phyloP scores from a whole-genome alignment of 2,797 vertebrate species.

The Nyctalus aviator region DNA sequence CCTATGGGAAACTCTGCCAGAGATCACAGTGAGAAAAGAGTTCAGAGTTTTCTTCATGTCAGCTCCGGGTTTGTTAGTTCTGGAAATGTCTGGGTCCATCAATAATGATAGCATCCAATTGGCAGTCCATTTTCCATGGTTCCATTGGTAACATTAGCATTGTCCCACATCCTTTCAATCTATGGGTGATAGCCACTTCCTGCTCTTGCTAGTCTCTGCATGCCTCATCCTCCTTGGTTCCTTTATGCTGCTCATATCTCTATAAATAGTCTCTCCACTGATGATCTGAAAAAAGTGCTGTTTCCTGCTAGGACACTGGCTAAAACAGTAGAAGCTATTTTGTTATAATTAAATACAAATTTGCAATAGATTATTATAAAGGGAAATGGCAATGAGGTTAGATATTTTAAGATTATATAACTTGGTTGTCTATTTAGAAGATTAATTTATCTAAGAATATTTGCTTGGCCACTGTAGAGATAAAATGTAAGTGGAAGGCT shows the following conservation, averaged over 20 bases:
- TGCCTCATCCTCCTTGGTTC: background rate
- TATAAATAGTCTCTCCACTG: background rate
- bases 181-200: background rate
- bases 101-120: background rate
- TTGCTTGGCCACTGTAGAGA: background rate
- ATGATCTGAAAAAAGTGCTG: background rate
- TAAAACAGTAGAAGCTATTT: background rate
- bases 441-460: background rate
- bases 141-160: background rate
- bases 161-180: background rate
- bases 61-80: background rate
- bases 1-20: background rate
- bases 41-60: background rate
- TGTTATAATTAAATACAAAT: background rate
- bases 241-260: background rate
- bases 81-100: background rate
- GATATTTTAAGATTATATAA: conserved; percentile 41
- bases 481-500: background rate
- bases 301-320: background rate
- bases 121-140: background rate
- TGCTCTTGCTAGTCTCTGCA: background rate
- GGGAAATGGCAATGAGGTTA: background rate
- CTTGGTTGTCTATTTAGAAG: background rate
- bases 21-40: background rate
- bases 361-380: background rate